phyloP scores from a whole-genome alignment of 2,113 vertebrate genomes.

The Sebastes fasciatus region DNA sequence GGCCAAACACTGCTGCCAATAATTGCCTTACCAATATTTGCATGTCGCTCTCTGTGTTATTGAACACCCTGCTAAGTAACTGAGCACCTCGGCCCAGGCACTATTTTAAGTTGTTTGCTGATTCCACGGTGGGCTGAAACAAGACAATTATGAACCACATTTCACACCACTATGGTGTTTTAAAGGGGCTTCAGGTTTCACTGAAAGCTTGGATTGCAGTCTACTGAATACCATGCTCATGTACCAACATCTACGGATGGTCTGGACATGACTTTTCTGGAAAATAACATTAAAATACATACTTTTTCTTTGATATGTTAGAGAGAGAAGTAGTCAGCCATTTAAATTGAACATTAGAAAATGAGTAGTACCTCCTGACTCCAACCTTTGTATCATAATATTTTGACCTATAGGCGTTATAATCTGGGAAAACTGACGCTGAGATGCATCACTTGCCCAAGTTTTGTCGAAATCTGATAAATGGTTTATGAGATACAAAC shows the following conservation, averaged over 20 bases:
- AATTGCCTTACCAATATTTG: conserved; percentile 86
- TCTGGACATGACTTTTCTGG: conserved; percentile 14
- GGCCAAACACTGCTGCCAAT: conserved; percentile 81
- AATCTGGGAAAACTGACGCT: conserved; percentile 4
- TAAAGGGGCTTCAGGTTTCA: conserved; percentile 71
- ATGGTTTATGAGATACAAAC: conserved; percentile 63
- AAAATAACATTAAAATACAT: conserved; percentile 5
- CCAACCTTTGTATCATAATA: conserved; percentile 13
- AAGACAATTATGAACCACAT: conserved; percentile 78
- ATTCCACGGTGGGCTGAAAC: conserved; percentile 72
- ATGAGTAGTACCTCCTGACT: background rate
- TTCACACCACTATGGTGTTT: conserved; percentile 75
- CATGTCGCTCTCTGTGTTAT: conserved; percentile 83
- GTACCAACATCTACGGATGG: background rate
- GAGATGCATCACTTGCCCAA: conserved; percentile 37
- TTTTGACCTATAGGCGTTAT: background rate
- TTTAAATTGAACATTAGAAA: background rate
- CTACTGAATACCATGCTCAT: conserved; percentile 2
- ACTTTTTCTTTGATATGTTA: background rate
- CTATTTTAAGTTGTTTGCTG: conserved; percentile 83
- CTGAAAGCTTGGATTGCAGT: conserved; percentile 46
- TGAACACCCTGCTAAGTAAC: conserved; percentile 83
- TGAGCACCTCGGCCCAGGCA: conserved; percentile 54
- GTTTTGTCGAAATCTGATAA: conserved; percentile 51
- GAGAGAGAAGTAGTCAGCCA: background rate